phyloP scores from a whole-genome alignment of 2,888 invertebrate species.

The Apamea monoglypha region DNA sequence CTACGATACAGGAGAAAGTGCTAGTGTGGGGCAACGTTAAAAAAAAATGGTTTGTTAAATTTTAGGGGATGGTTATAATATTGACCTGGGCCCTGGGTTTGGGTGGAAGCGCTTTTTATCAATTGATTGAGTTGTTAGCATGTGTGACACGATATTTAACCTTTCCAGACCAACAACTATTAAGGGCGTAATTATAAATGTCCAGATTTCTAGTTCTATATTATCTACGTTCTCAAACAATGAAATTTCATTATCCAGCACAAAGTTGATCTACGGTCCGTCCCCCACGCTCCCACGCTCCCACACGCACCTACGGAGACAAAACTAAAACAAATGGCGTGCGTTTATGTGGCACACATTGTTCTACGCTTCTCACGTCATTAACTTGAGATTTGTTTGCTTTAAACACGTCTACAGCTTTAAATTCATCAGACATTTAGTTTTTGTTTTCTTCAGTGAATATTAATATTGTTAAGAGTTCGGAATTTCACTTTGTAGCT shows the following conservation, averaged over 20 bases:
- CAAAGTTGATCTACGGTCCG: conserved; percentile 49
- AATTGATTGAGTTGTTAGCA: neutral
- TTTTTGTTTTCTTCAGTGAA: neutral
- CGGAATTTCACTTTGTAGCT: neutral
- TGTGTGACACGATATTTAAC: neutral
- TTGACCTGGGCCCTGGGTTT: conserved; percentile 11
- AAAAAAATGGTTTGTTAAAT: conserved; percentile 51
- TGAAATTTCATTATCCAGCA: conserved; percentile 11
- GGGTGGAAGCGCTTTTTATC: neutral
- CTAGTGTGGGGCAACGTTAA: too few species aligned
- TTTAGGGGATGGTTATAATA: conserved; percentile 23
- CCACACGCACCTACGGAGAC: conserved; percentile 52
- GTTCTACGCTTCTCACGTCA: conserved; percentile 50
- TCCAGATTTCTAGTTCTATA: neutral
- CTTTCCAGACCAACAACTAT: neutral
- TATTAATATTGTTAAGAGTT: neutral
- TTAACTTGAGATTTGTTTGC: conserved; percentile 54
- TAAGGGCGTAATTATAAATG: too few species aligned
- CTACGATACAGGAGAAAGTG: too few species aligned
- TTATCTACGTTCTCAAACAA: conserved; percentile 17
- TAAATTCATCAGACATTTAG: neutral
- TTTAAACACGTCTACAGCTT: conserved; percentile 38
- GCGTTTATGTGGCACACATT: conserved; percentile 59
- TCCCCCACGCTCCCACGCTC: neutral
- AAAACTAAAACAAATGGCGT: conserved; percentile 66